These are phyloP conservation scores for Lepidochitona cinerea DNA, from an alignment of 2,888 invertebrate genomes.

Conservation along the genomic window DNA sequence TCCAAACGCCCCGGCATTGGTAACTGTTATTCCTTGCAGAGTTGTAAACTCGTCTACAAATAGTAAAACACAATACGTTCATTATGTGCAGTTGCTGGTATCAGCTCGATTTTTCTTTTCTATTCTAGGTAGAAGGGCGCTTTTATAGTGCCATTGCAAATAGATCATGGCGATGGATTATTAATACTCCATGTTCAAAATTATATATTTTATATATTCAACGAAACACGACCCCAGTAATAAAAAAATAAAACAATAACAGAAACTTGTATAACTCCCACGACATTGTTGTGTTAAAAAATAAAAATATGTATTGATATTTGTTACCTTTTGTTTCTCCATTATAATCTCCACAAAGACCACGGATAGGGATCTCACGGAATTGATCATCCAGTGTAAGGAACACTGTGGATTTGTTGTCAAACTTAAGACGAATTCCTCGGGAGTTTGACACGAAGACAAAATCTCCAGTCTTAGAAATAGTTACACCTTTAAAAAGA, in stretches of 20 bases:
- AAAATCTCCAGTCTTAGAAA: neutral
- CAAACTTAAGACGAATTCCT: neutral
- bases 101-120: no score
- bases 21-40: constrained; percentile 19
- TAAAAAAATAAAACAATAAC: no score
- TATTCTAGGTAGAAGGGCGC: no score
- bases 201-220: no score
- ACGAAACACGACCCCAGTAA: no score
- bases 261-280: no score
- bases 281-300: no score
- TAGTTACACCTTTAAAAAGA: neutral
- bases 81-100: no score
- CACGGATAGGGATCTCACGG: constrained; percentile 69
- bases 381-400: neutral
- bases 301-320: no score
- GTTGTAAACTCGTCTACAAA: constrained; percentile 29
- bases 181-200: no score
- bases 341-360: constrained; percentile 39
- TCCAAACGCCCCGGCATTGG: constrained; percentile 31
- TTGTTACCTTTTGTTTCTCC: constrained; percentile 23
- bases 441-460: neutral
- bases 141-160: no score
- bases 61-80: neutral
- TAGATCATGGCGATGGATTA: no score
- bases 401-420: neutral